Conservation (phyloP, 2,888 invertebrate species). For the Eledone cirrhosa region DNA sequence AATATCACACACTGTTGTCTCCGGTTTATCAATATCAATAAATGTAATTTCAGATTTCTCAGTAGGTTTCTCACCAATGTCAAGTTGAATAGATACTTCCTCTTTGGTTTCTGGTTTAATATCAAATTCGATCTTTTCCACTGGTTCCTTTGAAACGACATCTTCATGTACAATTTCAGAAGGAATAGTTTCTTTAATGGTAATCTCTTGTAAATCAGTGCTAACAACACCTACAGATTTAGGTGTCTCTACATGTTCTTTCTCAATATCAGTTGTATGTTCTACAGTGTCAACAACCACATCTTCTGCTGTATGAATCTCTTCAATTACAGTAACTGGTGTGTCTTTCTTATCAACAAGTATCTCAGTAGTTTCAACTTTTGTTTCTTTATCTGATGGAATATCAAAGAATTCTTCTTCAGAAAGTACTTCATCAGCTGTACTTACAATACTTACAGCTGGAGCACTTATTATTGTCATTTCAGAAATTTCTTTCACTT, state of each 20-base stretch:
- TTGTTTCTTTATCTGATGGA: background rate
- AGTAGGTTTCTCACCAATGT: background rate
- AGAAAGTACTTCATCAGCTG: background rate
- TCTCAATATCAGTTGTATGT: background rate
- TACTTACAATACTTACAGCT: background rate
- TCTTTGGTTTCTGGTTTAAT: background rate
- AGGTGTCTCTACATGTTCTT: background rate
- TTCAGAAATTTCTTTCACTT: background rate
- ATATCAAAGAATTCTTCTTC: conserved; percentile 21
- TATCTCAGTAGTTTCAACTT: background rate
- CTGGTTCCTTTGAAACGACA: conserved; percentile 25
- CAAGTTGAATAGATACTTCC: background rate
- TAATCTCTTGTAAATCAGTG: background rate
- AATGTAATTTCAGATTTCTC: background rate
- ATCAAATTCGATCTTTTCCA: background rate
- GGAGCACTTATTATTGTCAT: background rate
- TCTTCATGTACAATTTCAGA: no score
- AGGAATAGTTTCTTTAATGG: no score
- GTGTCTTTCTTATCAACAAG: background rate
- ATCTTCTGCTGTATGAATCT: background rate
- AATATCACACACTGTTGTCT: no score
- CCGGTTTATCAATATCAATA: no score
- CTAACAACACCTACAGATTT: background rate
- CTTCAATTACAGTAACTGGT: background rate
- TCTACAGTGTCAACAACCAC: background rate